A percentile compares a stretch with the other conserved stretches of the same genome.
Evolutionary conservation across 2,113 vertebrate genomes (phyloP).

Genomic region (Malurus elegans): DNA sequence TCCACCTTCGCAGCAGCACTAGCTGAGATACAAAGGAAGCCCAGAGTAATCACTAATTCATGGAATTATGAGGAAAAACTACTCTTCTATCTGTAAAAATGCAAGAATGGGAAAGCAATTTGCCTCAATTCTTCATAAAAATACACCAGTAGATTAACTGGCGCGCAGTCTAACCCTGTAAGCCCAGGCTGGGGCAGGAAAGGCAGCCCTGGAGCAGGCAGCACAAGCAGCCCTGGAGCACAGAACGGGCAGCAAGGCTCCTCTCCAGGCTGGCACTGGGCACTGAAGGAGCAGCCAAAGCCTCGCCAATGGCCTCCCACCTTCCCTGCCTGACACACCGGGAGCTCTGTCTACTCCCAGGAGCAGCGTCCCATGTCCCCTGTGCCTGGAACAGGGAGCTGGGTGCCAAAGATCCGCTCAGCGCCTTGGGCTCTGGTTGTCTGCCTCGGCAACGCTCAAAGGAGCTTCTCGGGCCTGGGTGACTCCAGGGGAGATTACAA

Average conservation of each 20-base stretch:
- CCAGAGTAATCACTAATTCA: not conserved
- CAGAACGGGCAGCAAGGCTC: not conserved
- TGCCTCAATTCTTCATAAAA: not conserved
- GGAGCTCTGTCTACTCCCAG: not conserved
- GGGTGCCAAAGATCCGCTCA: not conserved
- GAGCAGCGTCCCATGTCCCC: fast-evolving
- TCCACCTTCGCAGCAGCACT: not conserved
- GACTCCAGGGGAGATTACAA: not conserved
- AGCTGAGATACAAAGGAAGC: not conserved
- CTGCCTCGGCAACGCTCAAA: not conserved
- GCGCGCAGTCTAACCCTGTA: fast-evolving
- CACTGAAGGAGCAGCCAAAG: no score
- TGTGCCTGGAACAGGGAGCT: not conserved
- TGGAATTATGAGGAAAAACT: not conserved
- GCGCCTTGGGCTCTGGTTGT: not conserved
- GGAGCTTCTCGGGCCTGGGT: not conserved
- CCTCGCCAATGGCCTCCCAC: not conserved
- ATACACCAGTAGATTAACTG: not conserved
- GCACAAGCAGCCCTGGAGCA: not conserved
- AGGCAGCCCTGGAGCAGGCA: not conserved
- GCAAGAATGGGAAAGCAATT: not conserved
- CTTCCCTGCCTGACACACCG: not conserved
- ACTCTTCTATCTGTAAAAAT: not conserved
- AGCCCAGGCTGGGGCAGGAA: not conserved
- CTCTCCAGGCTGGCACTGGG: not conserved